Evolutionary conservation across 2,888 invertebrate species (phyloP).

Genomic region (Drosophila sordidula): DNA sequence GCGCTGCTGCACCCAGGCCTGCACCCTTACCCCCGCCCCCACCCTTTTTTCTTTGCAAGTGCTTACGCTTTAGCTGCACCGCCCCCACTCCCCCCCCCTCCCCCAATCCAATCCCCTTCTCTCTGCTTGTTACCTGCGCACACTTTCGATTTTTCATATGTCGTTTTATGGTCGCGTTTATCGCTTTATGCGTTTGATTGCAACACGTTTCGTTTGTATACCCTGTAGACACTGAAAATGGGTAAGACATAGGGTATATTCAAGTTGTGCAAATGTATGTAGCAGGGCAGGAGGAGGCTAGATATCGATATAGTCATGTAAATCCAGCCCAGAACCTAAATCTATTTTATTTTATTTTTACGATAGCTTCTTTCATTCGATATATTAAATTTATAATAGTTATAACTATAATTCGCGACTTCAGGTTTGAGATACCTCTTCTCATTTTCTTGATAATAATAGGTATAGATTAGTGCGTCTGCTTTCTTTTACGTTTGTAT

Average conservation of each 20-base stretch:
- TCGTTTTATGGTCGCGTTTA: constrained; percentile 49
- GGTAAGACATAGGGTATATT: background rate
- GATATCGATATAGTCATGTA: too few relatives aligned
- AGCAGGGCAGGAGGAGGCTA: too few relatives aligned
- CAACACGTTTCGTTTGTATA: constrained; percentile 41
- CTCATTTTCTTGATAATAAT: too few relatives aligned
- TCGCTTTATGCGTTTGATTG: constrained; percentile 49
- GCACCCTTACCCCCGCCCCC: constrained; percentile 10
- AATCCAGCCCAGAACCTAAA: too few relatives aligned
- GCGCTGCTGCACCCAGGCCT: constrained; percentile 22
- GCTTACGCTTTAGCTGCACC: background rate
- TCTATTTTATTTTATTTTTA: too few relatives aligned
- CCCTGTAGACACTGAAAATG: background rate
- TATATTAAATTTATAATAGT: too few relatives aligned
- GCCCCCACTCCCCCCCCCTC: background rate
- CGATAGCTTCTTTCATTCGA: too few relatives aligned
- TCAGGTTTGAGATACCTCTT: too few relatives aligned
- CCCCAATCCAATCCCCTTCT: background rate
- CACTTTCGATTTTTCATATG: constrained; percentile 75
- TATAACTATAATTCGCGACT: too few relatives aligned
- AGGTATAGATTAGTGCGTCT: too few relatives aligned
- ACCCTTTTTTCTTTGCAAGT: constrained; percentile 28
- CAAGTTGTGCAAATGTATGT: background rate
- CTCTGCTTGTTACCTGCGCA: constrained; percentile 30
- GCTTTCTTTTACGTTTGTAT: too few relatives aligned